Percentiles rank a stretch among this genome's conserved stretches.
Evolutionary conservation across 2,113 vertebrate genomes (phyloP).

Genomic region (Pygoscelis adeliae): DNA sequence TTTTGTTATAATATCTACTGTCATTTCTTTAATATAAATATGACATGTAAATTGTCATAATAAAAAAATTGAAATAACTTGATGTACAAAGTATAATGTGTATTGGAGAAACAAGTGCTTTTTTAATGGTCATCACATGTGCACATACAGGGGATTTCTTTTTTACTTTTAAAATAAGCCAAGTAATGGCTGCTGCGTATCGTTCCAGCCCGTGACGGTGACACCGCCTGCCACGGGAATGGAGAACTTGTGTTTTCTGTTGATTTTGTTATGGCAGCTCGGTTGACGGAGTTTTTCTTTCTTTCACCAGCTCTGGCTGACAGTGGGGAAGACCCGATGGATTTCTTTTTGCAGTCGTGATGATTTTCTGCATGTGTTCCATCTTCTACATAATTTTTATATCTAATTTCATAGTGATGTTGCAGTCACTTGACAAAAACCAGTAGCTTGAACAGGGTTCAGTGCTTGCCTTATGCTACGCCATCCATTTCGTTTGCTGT

Average conservation of each 20-base stretch:
- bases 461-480: neutral
- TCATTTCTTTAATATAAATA: constrained; percentile 92
- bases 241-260: neutral
- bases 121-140: neutral
- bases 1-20: constrained; percentile 88
- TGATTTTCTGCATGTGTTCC: neutral
- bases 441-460: neutral
- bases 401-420: neutral
- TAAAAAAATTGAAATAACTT: constrained; percentile 80
- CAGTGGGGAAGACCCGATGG: neutral
- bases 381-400: neutral
- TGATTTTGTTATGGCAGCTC: neutral
- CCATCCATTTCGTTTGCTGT: neutral
- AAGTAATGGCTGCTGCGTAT: neutral
- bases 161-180: neutral
- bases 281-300: neutral
- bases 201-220: fast-evolving
- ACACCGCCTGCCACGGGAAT: neutral
- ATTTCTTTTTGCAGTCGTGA: neutral
- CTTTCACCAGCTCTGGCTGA: neutral
- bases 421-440: neutral
- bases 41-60: constrained; percentile 98
- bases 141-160: neutral
- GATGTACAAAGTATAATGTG: constrained; percentile 65
- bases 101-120: constrained; percentile 31